Conservation (phyloP, 2,113 vertebrate species). For the Oncorhynchus mykiss region DNA sequence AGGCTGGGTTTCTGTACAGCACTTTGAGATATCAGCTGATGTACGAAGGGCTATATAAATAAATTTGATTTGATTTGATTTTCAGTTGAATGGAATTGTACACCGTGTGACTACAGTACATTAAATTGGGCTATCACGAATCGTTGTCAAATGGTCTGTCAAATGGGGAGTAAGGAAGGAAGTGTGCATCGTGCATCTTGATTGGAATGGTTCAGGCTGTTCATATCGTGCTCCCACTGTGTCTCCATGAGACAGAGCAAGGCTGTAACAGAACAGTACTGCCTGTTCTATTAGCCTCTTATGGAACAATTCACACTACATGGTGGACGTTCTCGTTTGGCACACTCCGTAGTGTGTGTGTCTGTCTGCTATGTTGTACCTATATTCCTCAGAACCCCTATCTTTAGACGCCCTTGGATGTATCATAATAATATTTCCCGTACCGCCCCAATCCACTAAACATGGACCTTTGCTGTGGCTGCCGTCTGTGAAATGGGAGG, state of each 20-base stretch:
- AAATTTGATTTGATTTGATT: no score
- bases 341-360: background rate
- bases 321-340: background rate
- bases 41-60: no score
- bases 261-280: no score
- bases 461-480: constrained; percentile 25
- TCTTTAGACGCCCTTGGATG: constrained; percentile 8
- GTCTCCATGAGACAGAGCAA: no score
- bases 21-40: no score
- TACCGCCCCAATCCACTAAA: constrained; percentile 20
- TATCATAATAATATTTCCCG: constrained; percentile 11
- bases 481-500: constrained; percentile 27
- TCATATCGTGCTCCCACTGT: no score
- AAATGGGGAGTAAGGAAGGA: background rate
- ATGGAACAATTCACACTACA: constrained; percentile 27
- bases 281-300: background rate
- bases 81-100: no score
- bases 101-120: no score
- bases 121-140: no score
- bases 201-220: no score
- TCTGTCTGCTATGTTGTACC: background rate
- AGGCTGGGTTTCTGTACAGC: no score
- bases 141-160: no score
- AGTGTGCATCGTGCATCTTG: background rate
- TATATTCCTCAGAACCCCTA: constrained; percentile 13